Evolutionary conservation across 1,140 invertebrate species (phyloP).

Genomic region (Papilio glaucus): DNA sequence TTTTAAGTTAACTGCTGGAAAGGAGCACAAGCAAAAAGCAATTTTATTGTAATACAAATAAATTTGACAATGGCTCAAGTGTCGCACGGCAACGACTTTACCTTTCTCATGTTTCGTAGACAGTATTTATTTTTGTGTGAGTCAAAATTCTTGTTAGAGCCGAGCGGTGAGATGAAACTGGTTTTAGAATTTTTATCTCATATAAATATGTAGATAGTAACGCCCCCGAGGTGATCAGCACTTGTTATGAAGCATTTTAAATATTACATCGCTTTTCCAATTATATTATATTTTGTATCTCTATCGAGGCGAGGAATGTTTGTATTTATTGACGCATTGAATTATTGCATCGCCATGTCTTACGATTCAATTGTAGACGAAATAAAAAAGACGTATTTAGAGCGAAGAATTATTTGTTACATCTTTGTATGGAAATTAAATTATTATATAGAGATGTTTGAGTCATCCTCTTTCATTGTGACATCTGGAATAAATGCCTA

Average conservation of each 20-base stretch:
- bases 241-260: constrained; percentile 59
- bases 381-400: background rate
- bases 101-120: constrained; percentile 79
- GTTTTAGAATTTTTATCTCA: constrained; percentile 73
- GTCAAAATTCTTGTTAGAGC: constrained; percentile 81
- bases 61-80: constrained; percentile 12
- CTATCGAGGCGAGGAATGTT: constrained; percentile 48
- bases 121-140: constrained; percentile 81
- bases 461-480: no score
- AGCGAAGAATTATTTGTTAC: background rate
- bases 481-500: no score
- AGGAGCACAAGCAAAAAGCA: constrained; percentile 59
- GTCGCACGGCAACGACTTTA: constrained; percentile 50
- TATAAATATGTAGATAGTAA: constrained; percentile 78
- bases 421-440: no score
- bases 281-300: constrained; percentile 54
- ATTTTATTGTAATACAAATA: constrained; percentile 52
- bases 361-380: constrained; percentile 27
- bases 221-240: constrained; percentile 69
- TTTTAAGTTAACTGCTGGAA: constrained; percentile 62
- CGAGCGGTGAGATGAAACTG: constrained; percentile 69
- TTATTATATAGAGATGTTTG: no score
- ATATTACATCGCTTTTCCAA: constrained; percentile 49
- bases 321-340: constrained; percentile 42
- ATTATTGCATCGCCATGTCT: constrained; percentile 31